These are phyloP conservation scores for Yponomeuta cagnagella DNA, from an alignment of 2,888 invertebrate genomes.

Conservation along the genomic window DNA sequence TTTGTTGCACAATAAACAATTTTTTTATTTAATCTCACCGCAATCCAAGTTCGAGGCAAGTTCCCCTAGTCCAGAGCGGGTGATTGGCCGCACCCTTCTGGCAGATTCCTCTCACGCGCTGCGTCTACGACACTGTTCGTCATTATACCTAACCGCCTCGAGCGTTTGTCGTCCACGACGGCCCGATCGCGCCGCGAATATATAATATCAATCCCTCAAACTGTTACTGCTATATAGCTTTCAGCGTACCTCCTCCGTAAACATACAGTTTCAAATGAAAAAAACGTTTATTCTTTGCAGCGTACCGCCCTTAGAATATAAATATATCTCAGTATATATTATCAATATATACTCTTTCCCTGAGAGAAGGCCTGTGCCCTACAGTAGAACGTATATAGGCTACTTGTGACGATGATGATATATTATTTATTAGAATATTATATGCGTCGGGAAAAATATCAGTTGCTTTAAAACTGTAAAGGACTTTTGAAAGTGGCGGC, in stretches of 20 bases:
- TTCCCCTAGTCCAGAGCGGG: background rate
- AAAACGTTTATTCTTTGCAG: background rate
- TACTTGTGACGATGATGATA: too few relatives aligned
- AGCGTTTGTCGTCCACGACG: constrained; percentile 17
- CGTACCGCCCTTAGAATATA: too few relatives aligned
- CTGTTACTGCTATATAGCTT: background rate
- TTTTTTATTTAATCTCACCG: too few relatives aligned
- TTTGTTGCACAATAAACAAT: too few relatives aligned
- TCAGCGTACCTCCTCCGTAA: background rate
- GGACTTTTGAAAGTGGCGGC: too few relatives aligned
- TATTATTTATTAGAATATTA: too few relatives aligned
- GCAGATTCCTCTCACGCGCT: constrained; percentile 17
- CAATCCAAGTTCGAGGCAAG: background rate
- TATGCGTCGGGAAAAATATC: too few relatives aligned
- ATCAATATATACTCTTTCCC: too few relatives aligned
- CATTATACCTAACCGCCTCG: constrained; percentile 17
- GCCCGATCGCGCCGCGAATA: constrained; percentile 16
- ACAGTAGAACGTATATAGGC: too few relatives aligned
- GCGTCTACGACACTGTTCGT: constrained; percentile 14
- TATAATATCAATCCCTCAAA: constrained; percentile 12
- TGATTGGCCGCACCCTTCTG: constrained; percentile 4
- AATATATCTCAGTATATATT: too few relatives aligned
- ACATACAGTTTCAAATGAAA: background rate
- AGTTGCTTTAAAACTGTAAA: too few relatives aligned
- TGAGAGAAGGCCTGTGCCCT: too few relatives aligned